Evolutionary conservation across 1,140 invertebrate species (phyloP), one percentile per base, ranked within the genome.

Genomic region (Potamilus streckersoni): DNA sequence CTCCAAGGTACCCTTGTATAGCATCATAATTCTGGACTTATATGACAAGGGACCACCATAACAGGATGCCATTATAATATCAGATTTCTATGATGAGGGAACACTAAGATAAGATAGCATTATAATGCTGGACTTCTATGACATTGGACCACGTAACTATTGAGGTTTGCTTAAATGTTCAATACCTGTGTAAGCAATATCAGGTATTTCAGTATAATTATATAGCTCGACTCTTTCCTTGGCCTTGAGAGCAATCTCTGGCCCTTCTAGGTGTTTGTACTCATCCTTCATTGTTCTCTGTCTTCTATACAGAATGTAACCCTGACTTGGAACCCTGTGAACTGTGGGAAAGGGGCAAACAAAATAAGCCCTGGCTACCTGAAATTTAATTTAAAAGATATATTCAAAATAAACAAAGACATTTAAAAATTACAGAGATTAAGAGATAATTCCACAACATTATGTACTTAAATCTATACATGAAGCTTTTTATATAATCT

Each of bases 151-250:
- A 49, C 38, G 38, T 49, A 49, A 49, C 13, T n/a, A 23, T 66
- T 27, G 16, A 66, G 12, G 16, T 31, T 23, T n/a, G 16, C 31
- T 20, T n/a, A 17, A 31, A 3, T 27, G 31, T 57, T 60, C 17
- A 59, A 31, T 79, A 85, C 85, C 85, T 76, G 84, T 83, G 69
- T 81, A 87, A n/a, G 86, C 86, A 27, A 87, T 69, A 68, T 87
- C 86, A 49, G 85, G 86, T 4, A 69, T 38, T 27, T 70, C 60
- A 20, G 68, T 77, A 13, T 78, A 58, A 63, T 83, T 79, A 59
- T 82, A 78, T 23, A 87, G 78, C 5, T 73, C 69, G 8, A 79
- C 78, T 19, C 84, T 82, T 15, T 79, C 65, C n/a, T 76, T 73
- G 15, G 80, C 69, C 27, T 79, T 64, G 23, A 63, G 77, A 6